A percentile compares a stretch with the other conserved stretches of the same genome.
Conservation (phyloP, 2,113 vertebrate genomes). For the Pitta sordida region DNA sequence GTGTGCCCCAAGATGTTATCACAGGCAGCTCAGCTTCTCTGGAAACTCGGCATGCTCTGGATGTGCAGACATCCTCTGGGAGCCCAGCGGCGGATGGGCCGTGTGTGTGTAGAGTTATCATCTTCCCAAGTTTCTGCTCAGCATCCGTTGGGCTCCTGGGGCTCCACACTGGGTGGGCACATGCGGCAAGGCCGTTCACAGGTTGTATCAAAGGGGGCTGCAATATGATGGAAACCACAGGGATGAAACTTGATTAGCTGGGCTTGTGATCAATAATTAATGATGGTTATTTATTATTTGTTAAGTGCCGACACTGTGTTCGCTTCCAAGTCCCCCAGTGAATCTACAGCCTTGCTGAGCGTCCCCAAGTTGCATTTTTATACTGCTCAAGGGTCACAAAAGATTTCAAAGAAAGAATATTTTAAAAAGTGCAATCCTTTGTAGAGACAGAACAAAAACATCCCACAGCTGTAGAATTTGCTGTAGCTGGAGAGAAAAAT, state of each 20-base stretch:
- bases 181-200: fast-evolving
- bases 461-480: not conserved
- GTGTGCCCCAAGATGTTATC: fast-evolving
- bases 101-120: not conserved
- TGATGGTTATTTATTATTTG: conserved; percentile 59
- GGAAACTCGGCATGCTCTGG: not conserved
- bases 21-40: not conserved
- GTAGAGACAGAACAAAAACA: not conserved
- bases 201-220: conserved; percentile 15
- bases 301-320: not conserved
- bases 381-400: conserved; percentile 4
- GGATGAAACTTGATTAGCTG: conserved; percentile 15
- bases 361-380: not conserved
- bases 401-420: conserved; percentile 42
- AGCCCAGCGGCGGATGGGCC: fast-evolving
- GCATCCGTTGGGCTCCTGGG: fast-evolving
- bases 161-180: fast-evolving
- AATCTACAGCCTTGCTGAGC: not conserved
- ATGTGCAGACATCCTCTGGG: not conserved
- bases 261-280: conserved; percentile 65
- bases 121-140: fast-evolving
- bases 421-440: not conserved
- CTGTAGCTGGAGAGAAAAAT: not conserved
- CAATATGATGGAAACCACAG: not conserved
- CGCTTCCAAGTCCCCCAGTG: not conserved